A percentile compares a stretch with the other conserved stretches of the same genome.
Conservation (phyloP, 1,140 invertebrate genomes). For the Eciton burchellii region DNA sequence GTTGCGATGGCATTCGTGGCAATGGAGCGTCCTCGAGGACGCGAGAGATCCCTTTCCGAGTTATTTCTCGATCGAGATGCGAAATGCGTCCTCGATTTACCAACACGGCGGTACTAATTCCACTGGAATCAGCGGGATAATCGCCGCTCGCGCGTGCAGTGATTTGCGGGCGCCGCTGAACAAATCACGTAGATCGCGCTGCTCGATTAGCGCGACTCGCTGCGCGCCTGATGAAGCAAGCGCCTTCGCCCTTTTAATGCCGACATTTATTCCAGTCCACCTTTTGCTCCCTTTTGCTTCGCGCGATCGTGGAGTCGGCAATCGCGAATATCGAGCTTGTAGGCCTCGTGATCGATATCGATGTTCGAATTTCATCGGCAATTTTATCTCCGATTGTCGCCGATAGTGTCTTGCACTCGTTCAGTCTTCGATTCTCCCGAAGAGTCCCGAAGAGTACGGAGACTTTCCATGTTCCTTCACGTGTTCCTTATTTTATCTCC, state of each 20-base stretch:
- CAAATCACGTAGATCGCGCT: slow-evolving; percentile 73
- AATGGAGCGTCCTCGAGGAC: too few relatives aligned
- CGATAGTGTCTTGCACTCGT: too few relatives aligned
- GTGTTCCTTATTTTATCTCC: too few relatives aligned
- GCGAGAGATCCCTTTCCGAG: not conserved
- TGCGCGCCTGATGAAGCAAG: slow-evolving; percentile 41
- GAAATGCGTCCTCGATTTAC: slow-evolving; percentile 16
- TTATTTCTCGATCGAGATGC: slow-evolving; percentile 18
- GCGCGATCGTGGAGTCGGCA: too few relatives aligned
- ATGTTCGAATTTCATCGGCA: too few relatives aligned
- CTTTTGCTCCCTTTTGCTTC: slow-evolving; percentile 4
- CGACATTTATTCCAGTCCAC: slow-evolving; percentile 4
- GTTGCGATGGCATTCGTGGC: too few relatives aligned
- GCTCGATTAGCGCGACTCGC: slow-evolving; percentile 64
- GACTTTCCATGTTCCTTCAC: too few relatives aligned
- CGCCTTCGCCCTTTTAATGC: not conserved
- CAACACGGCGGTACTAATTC: slow-evolving; percentile 64
- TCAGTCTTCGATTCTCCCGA: too few relatives aligned
- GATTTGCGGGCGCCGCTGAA: slow-evolving; percentile 69
- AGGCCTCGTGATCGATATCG: too few relatives aligned
- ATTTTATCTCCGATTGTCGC: too few relatives aligned
- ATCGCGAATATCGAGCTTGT: too few relatives aligned
- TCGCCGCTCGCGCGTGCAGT: slow-evolving; percentile 51
- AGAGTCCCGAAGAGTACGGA: too few relatives aligned
- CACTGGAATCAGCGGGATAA: slow-evolving; percentile 69